Evolutionary conservation across 2,113 vertebrate genomes (phyloP), one percentile per base, ranked within the genome.

Genomic region (Nestor notabilis): DNA sequence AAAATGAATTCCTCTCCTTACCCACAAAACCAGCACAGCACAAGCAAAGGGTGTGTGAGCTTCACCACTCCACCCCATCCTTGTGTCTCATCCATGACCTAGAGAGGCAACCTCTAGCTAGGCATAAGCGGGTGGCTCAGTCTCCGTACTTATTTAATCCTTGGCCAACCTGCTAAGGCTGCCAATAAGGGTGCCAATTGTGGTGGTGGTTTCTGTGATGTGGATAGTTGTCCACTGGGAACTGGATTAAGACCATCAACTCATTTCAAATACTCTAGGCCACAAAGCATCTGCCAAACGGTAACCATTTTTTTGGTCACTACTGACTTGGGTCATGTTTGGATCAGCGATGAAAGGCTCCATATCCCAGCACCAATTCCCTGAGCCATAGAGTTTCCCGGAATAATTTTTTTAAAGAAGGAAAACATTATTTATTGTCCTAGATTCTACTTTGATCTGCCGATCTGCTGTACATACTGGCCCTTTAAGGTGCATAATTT

Each of bases 201-300:
- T 97, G 97, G 95, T 94, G 92, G 71, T 96, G 97, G 96, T 96
- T 97, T 92, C 91, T 98, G 91, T 98, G 97, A 98, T 97, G 97
- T 98, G 97, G 97, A 88, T 39, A 93, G 82, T 90, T 7, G 33
- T 97, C 96, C 95, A 94, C 93, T 96, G 95, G 93, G 97, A 97
- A 91, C 96, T 97, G 95, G 92, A 97, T 97, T 96, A 97, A 95
- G 96, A 95, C 90, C 95, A 96, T 95, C 96, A 91, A 93, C 90
- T 94, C 87, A 87, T 98, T 97, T 97, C 89, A 96, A 81, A 94
- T 96, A 93, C 92, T 91, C 85, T 70, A 92, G 92, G 92, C 97
- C 97, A 93, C 97, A 97, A 95, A 96, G 83, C 89, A 95, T 95
- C 92, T 98, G 96, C 96, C 94, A 95, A 97, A 89, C 39, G 7